Conservation (phyloP, 2,797 vertebrate species). For the Gobio occitaniae region DNA sequence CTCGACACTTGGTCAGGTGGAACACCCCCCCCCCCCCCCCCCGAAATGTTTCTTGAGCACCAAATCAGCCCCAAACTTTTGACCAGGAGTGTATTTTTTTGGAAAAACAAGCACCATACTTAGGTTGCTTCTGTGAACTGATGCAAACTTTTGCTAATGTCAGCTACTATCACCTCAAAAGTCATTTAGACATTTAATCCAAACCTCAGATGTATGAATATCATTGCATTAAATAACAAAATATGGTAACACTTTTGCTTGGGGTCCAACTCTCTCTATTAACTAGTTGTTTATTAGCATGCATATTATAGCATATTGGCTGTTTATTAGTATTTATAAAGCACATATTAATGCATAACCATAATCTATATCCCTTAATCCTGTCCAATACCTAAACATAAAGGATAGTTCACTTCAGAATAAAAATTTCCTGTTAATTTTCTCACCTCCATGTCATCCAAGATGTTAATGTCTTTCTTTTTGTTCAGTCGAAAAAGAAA, state of each 20-base stretch:
- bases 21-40: too few relatives aligned
- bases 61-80: not conserved
- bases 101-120: not conserved
- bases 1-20: too few relatives aligned
- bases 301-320: not conserved
- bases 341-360: not conserved
- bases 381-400: too few relatives aligned
- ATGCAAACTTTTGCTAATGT: not conserved
- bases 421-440: too few relatives aligned
- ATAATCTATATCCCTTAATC: not conserved
- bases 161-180: not conserved
- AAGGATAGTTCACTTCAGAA: too few relatives aligned
- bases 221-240: not conserved
- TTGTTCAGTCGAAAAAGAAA: too few relatives aligned
- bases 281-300: not conserved
- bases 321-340: not conserved
- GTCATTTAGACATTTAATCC: not conserved
- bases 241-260: not conserved
- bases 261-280: not conserved
- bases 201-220: too few relatives aligned
- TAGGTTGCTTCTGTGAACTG: not conserved
- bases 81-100: not conserved
- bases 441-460: too few relatives aligned
- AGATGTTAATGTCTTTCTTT: too few relatives aligned
- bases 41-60: not conserved